These are phyloP conservation scores for Xanthia togata DNA, from an alignment of 2,888 invertebrate genomes.

Conservation along the genomic window DNA sequence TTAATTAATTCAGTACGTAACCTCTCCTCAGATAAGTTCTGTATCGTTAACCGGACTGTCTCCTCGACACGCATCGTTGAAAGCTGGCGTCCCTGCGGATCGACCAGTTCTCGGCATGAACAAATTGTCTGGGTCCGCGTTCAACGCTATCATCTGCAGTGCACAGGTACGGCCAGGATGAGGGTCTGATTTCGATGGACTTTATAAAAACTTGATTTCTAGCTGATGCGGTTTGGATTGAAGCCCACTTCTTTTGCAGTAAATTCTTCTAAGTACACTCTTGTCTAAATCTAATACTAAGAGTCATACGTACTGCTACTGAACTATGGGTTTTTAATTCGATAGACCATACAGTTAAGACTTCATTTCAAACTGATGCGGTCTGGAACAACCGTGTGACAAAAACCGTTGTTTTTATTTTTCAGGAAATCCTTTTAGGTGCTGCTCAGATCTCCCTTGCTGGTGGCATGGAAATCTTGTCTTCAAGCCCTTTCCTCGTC, in stretches of 20 bases:
- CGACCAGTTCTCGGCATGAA: conserved; percentile 36
- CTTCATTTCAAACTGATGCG: neutral
- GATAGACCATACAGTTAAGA: neutral
- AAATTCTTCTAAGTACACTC: neutral
- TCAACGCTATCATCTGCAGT: conserved; percentile 35
- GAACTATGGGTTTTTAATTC: neutral
- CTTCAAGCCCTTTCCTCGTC: conserved; percentile 19
- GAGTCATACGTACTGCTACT: neutral
- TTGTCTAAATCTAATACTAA: neutral
- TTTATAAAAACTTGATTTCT: neutral
- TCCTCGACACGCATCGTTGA: conserved; percentile 25
- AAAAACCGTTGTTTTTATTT: neutral
- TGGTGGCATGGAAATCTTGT: conserved; percentile 37
- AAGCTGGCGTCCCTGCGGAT: conserved; percentile 26
- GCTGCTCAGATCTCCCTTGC: conserved; percentile 27
- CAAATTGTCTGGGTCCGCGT: conserved; percentile 24
- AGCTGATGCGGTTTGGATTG: too few relatives aligned
- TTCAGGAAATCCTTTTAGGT: conserved; percentile 32
- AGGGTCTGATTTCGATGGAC: too few relatives aligned
- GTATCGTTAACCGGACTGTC: conserved; percentile 2
- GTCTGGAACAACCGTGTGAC: neutral
- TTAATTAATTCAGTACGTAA: neutral
- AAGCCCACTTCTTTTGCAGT: neutral
- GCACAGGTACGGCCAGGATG: conserved; percentile 23
- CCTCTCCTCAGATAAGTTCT: neutral